A percentile compares a stretch with the other conserved stretches of the same genome.
Conservation (phyloP, 1,140 invertebrate species). For the Drosophila saltans region DNA sequence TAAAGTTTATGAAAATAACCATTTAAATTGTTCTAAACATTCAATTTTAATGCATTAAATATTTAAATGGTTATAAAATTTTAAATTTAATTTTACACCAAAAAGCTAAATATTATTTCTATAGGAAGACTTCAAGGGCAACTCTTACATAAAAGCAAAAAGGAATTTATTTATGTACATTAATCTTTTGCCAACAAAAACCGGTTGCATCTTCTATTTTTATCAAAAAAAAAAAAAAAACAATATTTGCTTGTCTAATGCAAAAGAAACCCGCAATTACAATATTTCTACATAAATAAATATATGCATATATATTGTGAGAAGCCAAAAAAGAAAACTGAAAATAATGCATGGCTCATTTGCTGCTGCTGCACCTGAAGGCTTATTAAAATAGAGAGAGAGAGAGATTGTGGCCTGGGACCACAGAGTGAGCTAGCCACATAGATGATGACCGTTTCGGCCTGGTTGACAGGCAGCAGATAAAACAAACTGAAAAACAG, state of each 20-base stretch:
- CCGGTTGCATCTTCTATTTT: constrained; percentile 7
- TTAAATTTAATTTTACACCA: too few relatives aligned
- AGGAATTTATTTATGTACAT: constrained; percentile 15
- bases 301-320: constrained; percentile 28
- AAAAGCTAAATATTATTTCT: too few relatives aligned
- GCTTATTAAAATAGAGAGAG: constrained; percentile 59
- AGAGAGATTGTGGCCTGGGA: too few relatives aligned
- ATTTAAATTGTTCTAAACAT: not conserved
- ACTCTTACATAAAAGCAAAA: constrained; percentile 1
- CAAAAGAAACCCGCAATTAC: constrained; percentile 61
- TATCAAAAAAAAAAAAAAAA: not conserved
- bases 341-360: constrained; percentile 78
- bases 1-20: not conserved
- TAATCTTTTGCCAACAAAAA: constrained; percentile 17
- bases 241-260: constrained; percentile 12
- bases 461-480: constrained; percentile 35
- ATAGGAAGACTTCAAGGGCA: constrained; percentile 5
- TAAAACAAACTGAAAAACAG: constrained; percentile 23
- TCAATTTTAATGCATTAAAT: too few relatives aligned
- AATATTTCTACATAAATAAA: constrained; percentile 23
- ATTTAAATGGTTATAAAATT: too few relatives aligned
- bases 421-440: constrained; percentile 6
- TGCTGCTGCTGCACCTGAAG: constrained; percentile 76
- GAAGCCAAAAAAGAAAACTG: constrained; percentile 7
- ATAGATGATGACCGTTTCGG: constrained; percentile 19